Evolutionary conservation across 2,888 invertebrate genomes (phyloP).

Genomic region (Aromia moschata): DNA sequence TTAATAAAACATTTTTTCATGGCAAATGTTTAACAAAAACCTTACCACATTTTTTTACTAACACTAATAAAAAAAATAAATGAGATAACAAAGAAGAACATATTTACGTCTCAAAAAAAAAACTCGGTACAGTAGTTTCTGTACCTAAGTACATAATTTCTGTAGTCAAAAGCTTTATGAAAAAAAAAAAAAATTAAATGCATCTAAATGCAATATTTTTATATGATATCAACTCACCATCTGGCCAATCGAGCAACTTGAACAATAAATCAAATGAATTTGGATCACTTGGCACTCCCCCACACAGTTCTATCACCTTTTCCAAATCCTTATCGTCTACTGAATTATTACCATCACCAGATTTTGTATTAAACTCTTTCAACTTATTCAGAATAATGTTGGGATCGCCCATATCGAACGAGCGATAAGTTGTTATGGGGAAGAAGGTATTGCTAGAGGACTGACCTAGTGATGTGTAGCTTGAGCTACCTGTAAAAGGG

Average conservation of each 20-base stretch:
- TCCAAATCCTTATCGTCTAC: constrained; percentile 69
- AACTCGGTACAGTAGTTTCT: too few relatives aligned
- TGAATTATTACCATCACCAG: constrained; percentile 60
- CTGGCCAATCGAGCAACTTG: constrained; percentile 76
- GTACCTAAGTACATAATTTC: too few relatives aligned
- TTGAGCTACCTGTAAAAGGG: constrained; percentile 69
- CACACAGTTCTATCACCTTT: constrained; percentile 72
- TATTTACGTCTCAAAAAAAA: too few relatives aligned
- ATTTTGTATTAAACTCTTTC: constrained; percentile 75
- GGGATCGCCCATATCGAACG: constrained; percentile 82
- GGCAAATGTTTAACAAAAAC: too few relatives aligned
- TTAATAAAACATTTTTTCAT: too few relatives aligned
- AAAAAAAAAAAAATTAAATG: too few relatives aligned
- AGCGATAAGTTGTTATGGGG: constrained; percentile 66
- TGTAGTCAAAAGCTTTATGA: too few relatives aligned
- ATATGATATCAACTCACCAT: constrained; percentile 71
- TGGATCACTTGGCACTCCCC: constrained; percentile 60
- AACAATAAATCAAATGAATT: constrained; percentile 69
- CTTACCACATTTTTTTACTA: too few relatives aligned
- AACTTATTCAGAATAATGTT: constrained; percentile 78
- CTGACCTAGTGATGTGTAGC: constrained; percentile 43
- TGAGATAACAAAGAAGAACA: too few relatives aligned
- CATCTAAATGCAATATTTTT: too few relatives aligned
- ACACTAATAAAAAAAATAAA: too few relatives aligned
- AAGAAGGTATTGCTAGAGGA: constrained; percentile 51